Evolutionary conservation across 2,113 vertebrate genomes (phyloP).

Genomic region (Syngnathus floridae): DNA sequence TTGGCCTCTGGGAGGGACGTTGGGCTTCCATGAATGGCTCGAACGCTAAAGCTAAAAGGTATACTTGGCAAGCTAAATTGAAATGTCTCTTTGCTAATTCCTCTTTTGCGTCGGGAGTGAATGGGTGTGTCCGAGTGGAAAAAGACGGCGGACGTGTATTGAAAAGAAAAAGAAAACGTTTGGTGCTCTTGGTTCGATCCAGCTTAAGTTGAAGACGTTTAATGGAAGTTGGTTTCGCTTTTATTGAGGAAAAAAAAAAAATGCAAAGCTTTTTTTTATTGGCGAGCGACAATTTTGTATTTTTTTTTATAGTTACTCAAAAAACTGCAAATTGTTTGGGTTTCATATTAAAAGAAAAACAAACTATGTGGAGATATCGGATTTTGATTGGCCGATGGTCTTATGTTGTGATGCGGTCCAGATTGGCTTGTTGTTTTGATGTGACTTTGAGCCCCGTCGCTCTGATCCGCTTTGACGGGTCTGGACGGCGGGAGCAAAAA

Average conservation of each 20-base stretch:
- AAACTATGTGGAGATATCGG: not conserved
- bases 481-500: slow-evolving; percentile 56
- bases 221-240: not conserved
- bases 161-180: slow-evolving; percentile 42
- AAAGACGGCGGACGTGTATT: slow-evolving; percentile 50
- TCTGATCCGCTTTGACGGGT: slow-evolving; percentile 68
- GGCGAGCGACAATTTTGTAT: not conserved
- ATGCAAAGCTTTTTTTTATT: too few species aligned
- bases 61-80: slow-evolving; percentile 63
- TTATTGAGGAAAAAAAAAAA: too few species aligned
- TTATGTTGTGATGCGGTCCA: slow-evolving; percentile 48
- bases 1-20: slow-evolving; percentile 46
- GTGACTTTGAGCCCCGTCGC: slow-evolving; percentile 55
- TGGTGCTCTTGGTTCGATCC: slow-evolving; percentile 63
- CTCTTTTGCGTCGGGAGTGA: slow-evolving; percentile 42
- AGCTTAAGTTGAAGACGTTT: not conserved
- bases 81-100: slow-evolving; percentile 65
- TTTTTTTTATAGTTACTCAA: not conserved
- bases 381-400: not conserved
- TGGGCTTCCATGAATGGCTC: slow-evolving; percentile 47
- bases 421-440: slow-evolving; percentile 64
- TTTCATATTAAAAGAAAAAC: not conserved
- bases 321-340: not conserved
- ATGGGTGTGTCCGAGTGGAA: slow-evolving; percentile 53
- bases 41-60: slow-evolving; percentile 54